These are phyloP conservation scores for Macrotis lagotis DNA, from an alignment of 2,113 vertebrate genomes.

Conservation along the genomic window DNA sequence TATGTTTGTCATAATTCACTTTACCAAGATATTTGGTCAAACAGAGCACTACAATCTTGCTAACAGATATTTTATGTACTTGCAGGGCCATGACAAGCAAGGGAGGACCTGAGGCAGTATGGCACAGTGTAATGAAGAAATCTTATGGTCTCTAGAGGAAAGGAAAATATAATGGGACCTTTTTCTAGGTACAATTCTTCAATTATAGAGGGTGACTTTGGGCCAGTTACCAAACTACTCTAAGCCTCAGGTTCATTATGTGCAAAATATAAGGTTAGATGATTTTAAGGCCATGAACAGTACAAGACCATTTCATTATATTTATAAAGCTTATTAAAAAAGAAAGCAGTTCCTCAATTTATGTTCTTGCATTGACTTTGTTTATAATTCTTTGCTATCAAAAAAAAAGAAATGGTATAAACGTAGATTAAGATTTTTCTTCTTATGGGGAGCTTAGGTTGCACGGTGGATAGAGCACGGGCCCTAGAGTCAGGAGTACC, in stretches of 20 bases:
- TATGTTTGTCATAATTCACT: neutral
- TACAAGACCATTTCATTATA: neutral
- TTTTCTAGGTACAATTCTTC: neutral
- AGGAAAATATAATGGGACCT: neutral
- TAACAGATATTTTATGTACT: no score
- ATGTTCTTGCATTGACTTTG: neutral
- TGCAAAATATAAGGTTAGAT: neutral
- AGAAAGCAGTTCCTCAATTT: neutral
- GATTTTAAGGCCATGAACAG: neutral
- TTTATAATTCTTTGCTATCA: neutral
- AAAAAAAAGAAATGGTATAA: neutral
- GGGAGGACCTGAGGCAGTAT: neutral
- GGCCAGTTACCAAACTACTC: neutral
- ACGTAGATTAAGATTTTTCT: neutral
- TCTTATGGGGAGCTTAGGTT: no score
- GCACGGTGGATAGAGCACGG: no score
- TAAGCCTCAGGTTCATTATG: neutral
- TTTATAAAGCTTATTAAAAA: no score
- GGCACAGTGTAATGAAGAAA: neutral
- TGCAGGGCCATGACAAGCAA: neutral
- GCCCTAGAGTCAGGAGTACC: no score
- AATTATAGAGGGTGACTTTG: neutral
- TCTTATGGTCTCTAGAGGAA: neutral
- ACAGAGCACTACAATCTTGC: neutral
- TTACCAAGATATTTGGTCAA: neutral